Evolutionary conservation across 2,113 vertebrate genomes (phyloP).

Genomic region (Thymallus thymallus): DNA sequence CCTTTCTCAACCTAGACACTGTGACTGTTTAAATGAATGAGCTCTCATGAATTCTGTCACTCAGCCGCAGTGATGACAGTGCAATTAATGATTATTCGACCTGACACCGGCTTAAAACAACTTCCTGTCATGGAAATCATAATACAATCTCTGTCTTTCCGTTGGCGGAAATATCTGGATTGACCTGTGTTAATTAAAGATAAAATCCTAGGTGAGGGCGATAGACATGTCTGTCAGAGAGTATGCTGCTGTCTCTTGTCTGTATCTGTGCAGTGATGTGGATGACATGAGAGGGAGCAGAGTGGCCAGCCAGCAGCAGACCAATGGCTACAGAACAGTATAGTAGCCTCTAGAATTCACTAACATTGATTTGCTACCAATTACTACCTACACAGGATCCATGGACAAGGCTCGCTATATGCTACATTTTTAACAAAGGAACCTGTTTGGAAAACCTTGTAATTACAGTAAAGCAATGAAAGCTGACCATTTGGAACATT

Average conservation of each 20-base stretch:
- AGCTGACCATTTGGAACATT: constrained; percentile 11
- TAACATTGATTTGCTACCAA: not conserved
- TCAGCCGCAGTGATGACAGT: not conserved
- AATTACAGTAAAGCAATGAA: not conserved
- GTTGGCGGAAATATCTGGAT: constrained; percentile 1
- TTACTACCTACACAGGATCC: not conserved
- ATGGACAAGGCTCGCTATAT: not conserved
- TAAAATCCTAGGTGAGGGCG: not conserved
- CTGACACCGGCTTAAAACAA: constrained; percentile 5
- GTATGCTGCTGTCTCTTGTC: not conserved
- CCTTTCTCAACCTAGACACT: not conserved
- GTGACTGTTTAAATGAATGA: constrained; percentile 6
- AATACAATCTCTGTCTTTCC: constrained; percentile 13
- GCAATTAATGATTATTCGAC: constrained; percentile 16
- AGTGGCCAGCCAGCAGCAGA: no score
- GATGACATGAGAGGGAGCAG: not conserved
- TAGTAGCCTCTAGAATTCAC: not conserved
- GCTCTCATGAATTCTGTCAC: not conserved
- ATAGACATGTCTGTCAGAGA: not conserved
- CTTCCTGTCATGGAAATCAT: constrained; percentile 5
- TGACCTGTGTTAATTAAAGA: constrained; percentile 1
- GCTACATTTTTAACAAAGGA: not conserved
- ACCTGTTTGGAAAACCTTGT: not conserved
- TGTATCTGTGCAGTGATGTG: not conserved
- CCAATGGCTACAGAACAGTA: no score